phyloP scores from a whole-genome alignment of 2,113 vertebrate species.

The Spizaetus ornatus region DNA sequence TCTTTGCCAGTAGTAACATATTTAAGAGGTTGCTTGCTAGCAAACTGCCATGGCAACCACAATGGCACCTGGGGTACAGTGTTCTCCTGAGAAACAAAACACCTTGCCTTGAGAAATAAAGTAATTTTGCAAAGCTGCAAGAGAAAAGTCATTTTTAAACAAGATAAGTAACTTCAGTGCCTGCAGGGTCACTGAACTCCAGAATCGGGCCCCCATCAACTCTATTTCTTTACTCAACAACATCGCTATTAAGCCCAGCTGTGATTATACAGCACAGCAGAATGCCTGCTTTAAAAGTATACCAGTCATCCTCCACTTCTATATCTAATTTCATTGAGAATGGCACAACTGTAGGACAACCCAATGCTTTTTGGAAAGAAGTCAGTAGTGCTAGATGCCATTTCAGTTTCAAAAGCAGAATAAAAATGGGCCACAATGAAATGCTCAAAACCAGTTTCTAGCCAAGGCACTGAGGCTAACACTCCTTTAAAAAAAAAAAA shows the following conservation, averaged over 20 bases:
- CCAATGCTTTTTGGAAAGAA: not conserved
- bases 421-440: not conserved
- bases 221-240: not conserved
- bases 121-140: not conserved
- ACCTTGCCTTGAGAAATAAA: not conserved
- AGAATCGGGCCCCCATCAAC: not conserved
- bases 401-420: not conserved
- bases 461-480: not conserved
- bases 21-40: not conserved
- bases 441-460: not conserved
- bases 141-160: not conserved
- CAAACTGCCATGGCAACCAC: slow-evolving; percentile 51
- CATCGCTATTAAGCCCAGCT: not conserved
- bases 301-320: not conserved
- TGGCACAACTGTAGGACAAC: not conserved
- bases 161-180: not conserved
- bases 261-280: not conserved
- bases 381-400: rapidly evolving
- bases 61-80: not conserved
- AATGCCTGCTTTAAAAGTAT: rapidly evolving
- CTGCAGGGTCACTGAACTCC: not conserved
- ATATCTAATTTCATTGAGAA: rapidly evolving
- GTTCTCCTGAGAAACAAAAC: not conserved
- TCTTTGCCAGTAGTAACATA: not conserved
- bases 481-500: not conserved